A percentile compares a stretch with the other conserved stretches of the same genome.
Conservation (phyloP, 1,140 invertebrate genomes). For the Listronotus oregonensis region DNA sequence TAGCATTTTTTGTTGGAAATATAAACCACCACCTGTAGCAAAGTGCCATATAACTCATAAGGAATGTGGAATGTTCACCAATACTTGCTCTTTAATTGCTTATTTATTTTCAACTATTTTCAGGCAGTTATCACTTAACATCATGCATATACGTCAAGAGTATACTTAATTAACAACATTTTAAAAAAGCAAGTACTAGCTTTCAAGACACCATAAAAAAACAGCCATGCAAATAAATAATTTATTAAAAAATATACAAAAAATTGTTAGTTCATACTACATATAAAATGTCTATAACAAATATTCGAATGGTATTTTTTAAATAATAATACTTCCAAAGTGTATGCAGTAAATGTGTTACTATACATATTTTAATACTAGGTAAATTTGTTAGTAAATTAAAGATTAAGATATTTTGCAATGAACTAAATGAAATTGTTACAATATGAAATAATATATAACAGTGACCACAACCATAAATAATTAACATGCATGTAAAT, state of each 20-base stretch:
- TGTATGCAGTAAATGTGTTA: constrained; percentile 14
- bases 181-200: constrained; percentile 29
- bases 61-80: constrained; percentile 3
- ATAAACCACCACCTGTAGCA: constrained; percentile 19
- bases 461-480: constrained; percentile 23
- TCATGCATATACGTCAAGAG: not conserved
- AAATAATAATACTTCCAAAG: constrained; percentile 19
- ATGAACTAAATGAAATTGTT: constrained; percentile 8
- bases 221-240: constrained; percentile 38
- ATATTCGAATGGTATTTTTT: constrained; percentile 29
- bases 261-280: constrained; percentile 25
- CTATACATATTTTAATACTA: constrained; percentile 7
- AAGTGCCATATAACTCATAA: constrained; percentile 2
- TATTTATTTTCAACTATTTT: not conserved
- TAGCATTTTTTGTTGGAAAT: constrained; percentile 31
- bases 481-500: constrained; percentile 14
- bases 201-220: constrained; percentile 32
- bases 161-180: not conserved
- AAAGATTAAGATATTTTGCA: not conserved
- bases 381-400: constrained; percentile 19
- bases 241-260: constrained; percentile 37
- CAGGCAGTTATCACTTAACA: too few relatives aligned
- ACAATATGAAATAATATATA: constrained; percentile 11
- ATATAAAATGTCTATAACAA: constrained; percentile 21
- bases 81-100: constrained; percentile 25